A percentile compares a stretch with the other conserved stretches of the same genome.
Conservation (phyloP, 2,113 vertebrate species). For the Gallinago undulata region DNA sequence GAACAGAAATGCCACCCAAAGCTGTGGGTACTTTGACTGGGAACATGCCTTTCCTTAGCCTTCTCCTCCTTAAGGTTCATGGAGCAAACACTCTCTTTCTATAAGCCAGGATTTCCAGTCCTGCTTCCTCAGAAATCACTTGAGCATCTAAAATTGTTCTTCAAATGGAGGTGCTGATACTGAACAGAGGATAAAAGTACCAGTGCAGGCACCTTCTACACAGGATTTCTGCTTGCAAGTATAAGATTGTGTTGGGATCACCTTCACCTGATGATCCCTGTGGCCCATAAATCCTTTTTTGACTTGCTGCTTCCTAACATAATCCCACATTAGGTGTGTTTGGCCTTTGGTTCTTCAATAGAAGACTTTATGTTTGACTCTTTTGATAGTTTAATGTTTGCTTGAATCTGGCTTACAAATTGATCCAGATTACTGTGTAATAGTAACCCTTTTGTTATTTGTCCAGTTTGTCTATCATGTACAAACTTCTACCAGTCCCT, state of each 20-base stretch:
- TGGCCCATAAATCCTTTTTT: not conserved
- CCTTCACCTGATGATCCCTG: not conserved
- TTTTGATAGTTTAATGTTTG: conserved; percentile 32
- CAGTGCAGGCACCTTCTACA: not conserved
- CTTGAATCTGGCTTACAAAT: conserved; percentile 1
- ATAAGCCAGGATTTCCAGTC: not conserved
- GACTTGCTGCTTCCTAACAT: not conserved
- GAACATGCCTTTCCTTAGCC: not conserved
- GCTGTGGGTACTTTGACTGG: not conserved
- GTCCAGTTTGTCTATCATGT: not conserved
- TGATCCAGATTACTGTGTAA: not conserved
- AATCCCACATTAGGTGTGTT: not conserved
- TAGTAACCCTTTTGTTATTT: not conserved
- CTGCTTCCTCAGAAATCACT: not conserved
- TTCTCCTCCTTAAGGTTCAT: not conserved
- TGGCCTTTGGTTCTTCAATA: not conserved
- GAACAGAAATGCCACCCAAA: not conserved
- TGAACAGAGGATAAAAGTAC: not conserved
- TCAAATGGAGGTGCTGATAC: not conserved
- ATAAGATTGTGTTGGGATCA: not conserved
- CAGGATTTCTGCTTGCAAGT: not conserved
- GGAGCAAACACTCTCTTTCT: not conserved
- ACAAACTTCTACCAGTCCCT: not conserved
- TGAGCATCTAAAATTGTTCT: not conserved
- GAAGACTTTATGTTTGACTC: not conserved